Conservation (phyloP, 2,113 vertebrate genomes). For the rat (Rattus norvegicus) region GRCr8 NC_086024.1:14455501-14456000, state of each 20-base stretch:
- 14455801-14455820: neutral
- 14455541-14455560: neutral
- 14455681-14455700: neutral
- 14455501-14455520: too few relatives aligned
- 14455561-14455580: neutral
- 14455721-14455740: neutral
- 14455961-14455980: neutral
- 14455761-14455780: neutral
- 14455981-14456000: neutral
- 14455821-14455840: neutral
- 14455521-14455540: too few relatives aligned
- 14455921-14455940: neutral
- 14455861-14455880: neutral
- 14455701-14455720: neutral
- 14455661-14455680: neutral
- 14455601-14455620: neutral
- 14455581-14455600: neutral
- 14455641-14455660: neutral
- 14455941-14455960: neutral
- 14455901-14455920: neutral
- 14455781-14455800: neutral
- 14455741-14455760: neutral
- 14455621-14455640: conserved; percentile 37
- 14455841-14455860: neutral
- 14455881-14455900: neutral